Percentiles rank a stretch among this genome's conserved stretches.
Evolutionary conservation across 2,113 vertebrate species (phyloP).

Genomic region (Ceyx margarethae): DNA sequence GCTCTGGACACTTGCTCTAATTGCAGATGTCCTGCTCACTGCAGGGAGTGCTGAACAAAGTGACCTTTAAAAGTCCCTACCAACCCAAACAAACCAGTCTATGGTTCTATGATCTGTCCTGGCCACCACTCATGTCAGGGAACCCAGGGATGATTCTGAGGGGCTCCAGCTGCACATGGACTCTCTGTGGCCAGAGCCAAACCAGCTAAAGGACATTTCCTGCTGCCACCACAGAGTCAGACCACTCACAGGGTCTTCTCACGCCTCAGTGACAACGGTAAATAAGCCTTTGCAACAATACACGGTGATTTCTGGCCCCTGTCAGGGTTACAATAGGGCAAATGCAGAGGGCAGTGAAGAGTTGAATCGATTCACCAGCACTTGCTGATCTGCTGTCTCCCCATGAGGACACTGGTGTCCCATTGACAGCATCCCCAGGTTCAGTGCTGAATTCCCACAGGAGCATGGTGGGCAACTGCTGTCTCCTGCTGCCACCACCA

Average conservation of each 20-base stretch:
- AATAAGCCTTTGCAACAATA: neutral
- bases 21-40: neutral
- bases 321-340: neutral
- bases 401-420: neutral
- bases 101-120: neutral
- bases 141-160: neutral
- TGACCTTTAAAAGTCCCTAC: neutral
- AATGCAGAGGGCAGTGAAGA: neutral
- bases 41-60: neutral
- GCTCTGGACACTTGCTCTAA: neutral
- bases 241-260: neutral
- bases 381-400: too few species aligned
- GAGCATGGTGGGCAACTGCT: neutral
- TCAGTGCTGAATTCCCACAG: neutral
- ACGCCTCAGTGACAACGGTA: accelerated
- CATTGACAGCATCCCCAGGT: neutral
- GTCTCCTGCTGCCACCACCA: neutral
- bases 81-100: neutral
- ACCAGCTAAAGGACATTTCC: neutral
- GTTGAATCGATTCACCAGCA: too few species aligned
- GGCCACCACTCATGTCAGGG: accelerated
- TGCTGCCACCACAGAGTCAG: neutral
- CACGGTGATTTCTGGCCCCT: neutral
- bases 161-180: neutral
- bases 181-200: neutral